Conservation (phyloP, 2,888 invertebrate species). For the Tetanocera ferruginea region DNA sequence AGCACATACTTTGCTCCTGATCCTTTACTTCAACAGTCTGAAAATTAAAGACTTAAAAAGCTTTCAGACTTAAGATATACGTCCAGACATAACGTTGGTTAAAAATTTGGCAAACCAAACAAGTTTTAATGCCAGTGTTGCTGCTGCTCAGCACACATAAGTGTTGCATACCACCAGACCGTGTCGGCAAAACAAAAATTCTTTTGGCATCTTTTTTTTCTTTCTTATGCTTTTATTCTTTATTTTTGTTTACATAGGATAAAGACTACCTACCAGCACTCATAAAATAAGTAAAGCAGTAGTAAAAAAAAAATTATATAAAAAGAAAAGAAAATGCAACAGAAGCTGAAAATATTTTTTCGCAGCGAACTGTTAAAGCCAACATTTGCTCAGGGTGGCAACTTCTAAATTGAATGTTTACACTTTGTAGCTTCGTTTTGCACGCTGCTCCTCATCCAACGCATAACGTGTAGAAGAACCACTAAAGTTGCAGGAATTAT, state of each 20-base stretch:
- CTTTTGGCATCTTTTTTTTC: background rate
- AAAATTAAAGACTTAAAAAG: no score
- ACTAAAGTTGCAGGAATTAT: background rate
- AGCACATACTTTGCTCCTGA: no score
- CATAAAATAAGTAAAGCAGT: background rate
- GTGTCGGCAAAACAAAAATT: conserved; percentile 1
- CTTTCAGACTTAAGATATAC: no score
- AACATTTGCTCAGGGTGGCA: conserved; percentile 5
- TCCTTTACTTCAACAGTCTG: no score
- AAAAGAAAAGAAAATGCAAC: conserved; percentile 1
- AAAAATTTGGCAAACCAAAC: background rate
- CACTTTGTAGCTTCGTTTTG: conserved; percentile 1
- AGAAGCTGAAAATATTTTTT: conserved; percentile 22
- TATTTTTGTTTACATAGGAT: conserved; percentile 5
- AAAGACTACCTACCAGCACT: background rate
- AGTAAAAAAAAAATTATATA: background rate
- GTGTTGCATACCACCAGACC: conserved; percentile 3
- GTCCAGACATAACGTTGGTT: no score
- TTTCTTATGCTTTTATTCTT: background rate
- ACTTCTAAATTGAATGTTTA: conserved; percentile 28
- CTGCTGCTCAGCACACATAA: background rate
- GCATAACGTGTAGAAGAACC: no score
- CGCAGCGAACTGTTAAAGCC: conserved; percentile 1
- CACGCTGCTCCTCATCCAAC: background rate
- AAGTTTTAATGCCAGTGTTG: background rate